A percentile compares a stretch with the other conserved stretches of the same genome.
phyloP scores from a whole-genome alignment of 2,888 invertebrate genomes.

The Pyrgus malvae region DNA sequence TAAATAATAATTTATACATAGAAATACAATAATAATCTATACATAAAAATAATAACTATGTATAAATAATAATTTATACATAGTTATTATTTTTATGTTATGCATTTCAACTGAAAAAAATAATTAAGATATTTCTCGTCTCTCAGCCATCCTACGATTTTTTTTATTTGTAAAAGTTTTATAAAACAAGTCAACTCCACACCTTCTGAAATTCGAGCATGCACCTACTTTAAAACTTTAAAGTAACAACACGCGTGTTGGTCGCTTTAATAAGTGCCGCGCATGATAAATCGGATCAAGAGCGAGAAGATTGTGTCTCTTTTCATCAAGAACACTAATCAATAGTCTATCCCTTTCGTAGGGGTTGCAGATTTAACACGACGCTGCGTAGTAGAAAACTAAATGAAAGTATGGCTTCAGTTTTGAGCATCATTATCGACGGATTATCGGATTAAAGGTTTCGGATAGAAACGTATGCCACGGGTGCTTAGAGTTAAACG shows the following conservation, averaged over 20 bases:
- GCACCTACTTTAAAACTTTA: slow-evolving; percentile 60
- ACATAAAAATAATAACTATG: background rate
- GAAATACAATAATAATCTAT: background rate
- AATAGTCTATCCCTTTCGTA: slow-evolving; percentile 45
- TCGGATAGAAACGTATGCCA: slow-evolving; percentile 67
- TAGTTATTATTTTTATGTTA: background rate
- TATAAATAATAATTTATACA: too few species aligned
- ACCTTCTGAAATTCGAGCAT: slow-evolving; percentile 39
- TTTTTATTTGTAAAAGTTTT: too few species aligned
- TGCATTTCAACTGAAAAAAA: too few species aligned
- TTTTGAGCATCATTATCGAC: slow-evolving; percentile 69
- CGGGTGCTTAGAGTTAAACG: slow-evolving; percentile 57
- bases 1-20: too few species aligned
- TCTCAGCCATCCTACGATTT: too few species aligned
- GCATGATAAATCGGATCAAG: slow-evolving; percentile 78
- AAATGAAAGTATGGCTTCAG: slow-evolving; percentile 71
- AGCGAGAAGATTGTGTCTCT: slow-evolving; percentile 50
- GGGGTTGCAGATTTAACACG: slow-evolving; percentile 58
- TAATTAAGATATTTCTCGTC: too few species aligned
- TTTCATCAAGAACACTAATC: slow-evolving; percentile 40
- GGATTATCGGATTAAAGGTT: slow-evolving; percentile 71
- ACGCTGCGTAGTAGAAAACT: slow-evolving; percentile 62
- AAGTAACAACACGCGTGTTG: slow-evolving; percentile 68
- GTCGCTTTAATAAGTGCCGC: slow-evolving; percentile 75
- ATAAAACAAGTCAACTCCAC: slow-evolving; percentile 44